These are phyloP conservation scores for Lithophane ornitopus DNA, from an alignment of 2,888 invertebrate species.

Conservation along the genomic window DNA sequence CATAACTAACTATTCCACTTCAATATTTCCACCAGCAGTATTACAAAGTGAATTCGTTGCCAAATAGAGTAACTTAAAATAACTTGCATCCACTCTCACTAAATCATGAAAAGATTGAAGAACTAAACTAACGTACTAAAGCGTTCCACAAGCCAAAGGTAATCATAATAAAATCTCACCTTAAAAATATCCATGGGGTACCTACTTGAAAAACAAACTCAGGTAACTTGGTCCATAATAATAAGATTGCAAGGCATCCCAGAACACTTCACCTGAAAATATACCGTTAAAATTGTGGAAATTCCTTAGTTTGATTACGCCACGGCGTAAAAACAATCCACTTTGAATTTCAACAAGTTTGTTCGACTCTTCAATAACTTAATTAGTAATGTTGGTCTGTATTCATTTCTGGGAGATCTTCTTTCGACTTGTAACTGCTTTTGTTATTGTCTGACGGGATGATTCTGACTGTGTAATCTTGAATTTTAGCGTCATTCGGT, in stretches of 20 bases:
- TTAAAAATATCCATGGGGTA: conserved; percentile 61
- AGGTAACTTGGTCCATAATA: conserved; percentile 68
- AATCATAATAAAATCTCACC: conserved; percentile 57
- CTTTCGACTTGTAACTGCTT: conserved; percentile 36
- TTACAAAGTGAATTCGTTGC: conserved; percentile 13
- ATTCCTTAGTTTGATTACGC: conserved; percentile 82
- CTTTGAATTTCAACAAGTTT: conserved; percentile 77
- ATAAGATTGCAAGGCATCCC: conserved; percentile 68
- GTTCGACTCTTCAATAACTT: conserved; percentile 78
- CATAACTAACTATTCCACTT: conserved; percentile 4
- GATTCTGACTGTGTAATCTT: conserved; percentile 15
- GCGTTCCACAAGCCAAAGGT: conserved; percentile 25
- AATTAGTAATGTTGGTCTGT: conserved; percentile 82
- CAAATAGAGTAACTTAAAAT: conserved; percentile 15
- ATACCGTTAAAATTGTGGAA: conserved; percentile 68
- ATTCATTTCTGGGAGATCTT: conserved; percentile 56
- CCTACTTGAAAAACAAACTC: conserved; percentile 67
- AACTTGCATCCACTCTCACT: conserved; percentile 13
- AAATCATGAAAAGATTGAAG: conserved; percentile 61
- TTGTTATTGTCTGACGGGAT: conserved; percentile 42
- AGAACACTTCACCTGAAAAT: conserved; percentile 73
- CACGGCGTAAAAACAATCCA: conserved; percentile 83
- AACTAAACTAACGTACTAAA: conserved; percentile 64
- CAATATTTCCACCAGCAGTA: conserved; percentile 16
- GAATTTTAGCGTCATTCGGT: conserved; percentile 2